These are phyloP conservation scores for Helicoverpa assulta DNA, from an alignment of 2,888 invertebrate species.

Conservation along the genomic window DNA sequence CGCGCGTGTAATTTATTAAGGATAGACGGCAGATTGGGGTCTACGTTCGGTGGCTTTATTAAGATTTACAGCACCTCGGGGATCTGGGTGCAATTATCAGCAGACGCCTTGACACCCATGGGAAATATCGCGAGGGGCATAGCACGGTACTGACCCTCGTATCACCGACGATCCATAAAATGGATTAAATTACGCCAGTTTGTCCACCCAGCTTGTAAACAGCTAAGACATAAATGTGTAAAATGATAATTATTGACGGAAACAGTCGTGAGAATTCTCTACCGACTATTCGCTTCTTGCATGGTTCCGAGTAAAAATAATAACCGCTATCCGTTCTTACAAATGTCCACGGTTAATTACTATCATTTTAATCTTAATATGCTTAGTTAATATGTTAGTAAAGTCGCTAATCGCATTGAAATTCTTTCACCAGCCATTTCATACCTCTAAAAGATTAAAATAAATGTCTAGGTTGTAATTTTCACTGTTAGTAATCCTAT, in stretches of 20 bases:
- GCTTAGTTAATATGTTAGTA: conserved; percentile 39
- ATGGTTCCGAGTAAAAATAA: conserved; percentile 57
- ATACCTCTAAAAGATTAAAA: neutral
- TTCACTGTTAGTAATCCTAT: no score
- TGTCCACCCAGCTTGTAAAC: conserved; percentile 16
- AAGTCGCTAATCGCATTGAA: conserved; percentile 39
- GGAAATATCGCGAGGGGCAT: conserved; percentile 79
- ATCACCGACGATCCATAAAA: conserved; percentile 58
- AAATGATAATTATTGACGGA: conserved; percentile 31
- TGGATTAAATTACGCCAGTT: conserved; percentile 32
- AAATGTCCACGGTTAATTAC: conserved; percentile 64
- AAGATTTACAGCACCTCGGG: conserved; percentile 83
- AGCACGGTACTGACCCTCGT: conserved; percentile 71
- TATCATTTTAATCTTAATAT: conserved; percentile 55
- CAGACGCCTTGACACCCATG: conserved; percentile 73
- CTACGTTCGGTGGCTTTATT: conserved; percentile 76
- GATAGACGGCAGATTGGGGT: conserved; percentile 67
- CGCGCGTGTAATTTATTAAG: conserved; percentile 74
- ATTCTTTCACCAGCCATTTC: conserved; percentile 26
- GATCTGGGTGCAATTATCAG: conserved; percentile 80
- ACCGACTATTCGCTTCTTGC: conserved; percentile 38
- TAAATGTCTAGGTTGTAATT: no score
- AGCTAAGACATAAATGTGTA: conserved; percentile 15
- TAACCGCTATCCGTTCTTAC: conserved; percentile 64
- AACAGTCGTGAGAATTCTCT: conserved; percentile 55